Conservation (phyloP, 2,113 vertebrate genomes). For the Poicephalus gulielmi region DNA sequence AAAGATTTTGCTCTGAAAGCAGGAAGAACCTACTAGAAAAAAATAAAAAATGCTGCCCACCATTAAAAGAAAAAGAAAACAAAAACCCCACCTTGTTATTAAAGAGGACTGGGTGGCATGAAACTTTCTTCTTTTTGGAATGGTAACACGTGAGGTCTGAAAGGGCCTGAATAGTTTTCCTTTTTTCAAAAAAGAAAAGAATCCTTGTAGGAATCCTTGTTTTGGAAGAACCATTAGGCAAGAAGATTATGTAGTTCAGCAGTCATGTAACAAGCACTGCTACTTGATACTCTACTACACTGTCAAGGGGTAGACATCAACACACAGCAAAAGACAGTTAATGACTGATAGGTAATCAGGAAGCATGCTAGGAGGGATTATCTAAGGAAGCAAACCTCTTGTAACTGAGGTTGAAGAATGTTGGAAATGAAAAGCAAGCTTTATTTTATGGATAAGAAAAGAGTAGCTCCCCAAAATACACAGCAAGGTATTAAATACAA, state of each 20-base stretch:
- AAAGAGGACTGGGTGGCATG: not conserved
- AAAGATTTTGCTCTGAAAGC: not conserved
- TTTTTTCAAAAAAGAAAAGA: not conserved
- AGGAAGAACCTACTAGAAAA: not conserved
- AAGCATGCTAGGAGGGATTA: not conserved
- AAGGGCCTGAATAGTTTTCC: not conserved
- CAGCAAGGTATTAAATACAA: not conserved
- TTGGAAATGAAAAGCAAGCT: not conserved
- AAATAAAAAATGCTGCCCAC: not conserved
- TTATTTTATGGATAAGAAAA: not conserved
- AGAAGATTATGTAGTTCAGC: not conserved
- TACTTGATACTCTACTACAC: not conserved
- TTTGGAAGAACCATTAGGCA: not conserved
- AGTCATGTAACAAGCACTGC: not conserved
- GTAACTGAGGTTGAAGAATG: not conserved
- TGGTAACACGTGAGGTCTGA: not conserved
- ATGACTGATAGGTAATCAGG: not conserved
- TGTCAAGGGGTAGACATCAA: not conserved
- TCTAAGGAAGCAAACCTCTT: not conserved
- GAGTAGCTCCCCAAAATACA: not conserved
- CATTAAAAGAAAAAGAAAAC: not conserved
- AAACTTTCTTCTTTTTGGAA: not conserved
- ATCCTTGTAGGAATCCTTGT: not conserved
- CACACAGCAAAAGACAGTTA: not conserved
- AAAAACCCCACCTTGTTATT: not conserved